These are phyloP conservation scores for Acanthisitta chloris DNA, from an alignment of 2,113 vertebrate species.

Conservation along the genomic window DNA sequence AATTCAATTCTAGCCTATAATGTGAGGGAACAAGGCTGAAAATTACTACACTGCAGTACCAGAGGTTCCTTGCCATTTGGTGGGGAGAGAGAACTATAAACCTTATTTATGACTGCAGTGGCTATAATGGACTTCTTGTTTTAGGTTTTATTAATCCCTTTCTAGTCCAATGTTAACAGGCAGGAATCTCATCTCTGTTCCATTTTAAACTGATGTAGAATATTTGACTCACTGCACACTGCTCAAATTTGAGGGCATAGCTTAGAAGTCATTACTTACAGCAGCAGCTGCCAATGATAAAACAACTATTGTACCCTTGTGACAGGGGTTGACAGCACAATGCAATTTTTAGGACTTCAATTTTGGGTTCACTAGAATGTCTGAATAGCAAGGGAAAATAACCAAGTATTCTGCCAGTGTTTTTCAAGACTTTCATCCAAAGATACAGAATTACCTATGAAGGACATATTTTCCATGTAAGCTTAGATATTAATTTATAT, in stretches of 20 bases:
- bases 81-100: not conserved
- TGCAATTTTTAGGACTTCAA: not conserved
- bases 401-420: not conserved
- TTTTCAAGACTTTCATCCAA: not conserved
- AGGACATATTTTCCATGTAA: not conserved
- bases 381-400: not conserved
- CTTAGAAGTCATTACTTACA: not conserved
- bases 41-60: not conserved
- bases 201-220: slow-evolving; percentile 21
- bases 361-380: not conserved
- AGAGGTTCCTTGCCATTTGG: not conserved
- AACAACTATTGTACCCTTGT: not conserved
- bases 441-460: not conserved
- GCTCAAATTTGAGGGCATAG: not conserved
- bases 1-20: not conserved
- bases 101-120: not conserved
- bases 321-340: not conserved
- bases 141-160: not conserved
- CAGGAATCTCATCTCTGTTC: not conserved
- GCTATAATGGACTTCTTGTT: not conserved
- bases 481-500: not conserved
- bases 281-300: not conserved
- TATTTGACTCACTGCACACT: not conserved
- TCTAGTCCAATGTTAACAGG: not conserved
- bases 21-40: not conserved